These are phyloP conservation scores for Volucella zonaria DNA, from an alignment of 2,888 invertebrate species.

Conservation along the genomic window DNA sequence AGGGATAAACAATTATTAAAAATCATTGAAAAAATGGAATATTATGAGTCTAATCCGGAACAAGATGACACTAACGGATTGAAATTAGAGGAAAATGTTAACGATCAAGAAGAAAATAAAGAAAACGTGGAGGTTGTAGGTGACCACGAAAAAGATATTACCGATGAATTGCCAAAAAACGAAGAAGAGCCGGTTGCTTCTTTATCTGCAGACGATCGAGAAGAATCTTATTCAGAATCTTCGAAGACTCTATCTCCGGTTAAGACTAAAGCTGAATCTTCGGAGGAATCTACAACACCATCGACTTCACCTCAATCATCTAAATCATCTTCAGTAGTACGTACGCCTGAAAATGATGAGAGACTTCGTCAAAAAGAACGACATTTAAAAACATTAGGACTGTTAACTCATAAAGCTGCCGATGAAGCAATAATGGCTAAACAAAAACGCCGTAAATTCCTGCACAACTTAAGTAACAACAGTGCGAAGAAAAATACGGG, in stretches of 20 bases:
- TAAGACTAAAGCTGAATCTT: conserved; percentile 63
- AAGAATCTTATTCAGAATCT: conserved; percentile 71
- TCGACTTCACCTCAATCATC: conserved; percentile 76
- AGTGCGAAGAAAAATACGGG: conserved; percentile 72
- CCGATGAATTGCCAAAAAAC: conserved; percentile 1
- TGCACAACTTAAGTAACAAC: conserved; percentile 75
- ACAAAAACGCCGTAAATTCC: conserved; percentile 83
- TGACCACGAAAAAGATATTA: conserved; percentile 35
- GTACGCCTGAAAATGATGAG: conserved; percentile 84
- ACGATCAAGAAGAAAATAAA: conserved; percentile 59
- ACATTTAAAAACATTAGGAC: conserved; percentile 88
- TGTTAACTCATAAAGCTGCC: conserved; percentile 89
- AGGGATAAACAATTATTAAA: conserved; percentile 55
- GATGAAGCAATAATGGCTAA: conserved; percentile 87
- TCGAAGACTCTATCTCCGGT: conserved; percentile 61
- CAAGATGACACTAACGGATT: conserved; percentile 40
- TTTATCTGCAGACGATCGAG: conserved; percentile 37
- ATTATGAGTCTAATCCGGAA: conserved; percentile 53
- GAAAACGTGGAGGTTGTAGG: conserved; percentile 47
- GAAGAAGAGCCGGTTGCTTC: conserved; percentile 37
- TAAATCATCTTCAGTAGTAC: conserved; percentile 44
- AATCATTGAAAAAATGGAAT: conserved; percentile 56
- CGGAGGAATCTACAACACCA: conserved; percentile 75
- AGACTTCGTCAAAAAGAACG: conserved; percentile 88
- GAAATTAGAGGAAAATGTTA: conserved; percentile 17